These are phyloP conservation scores for Andrena minutula DNA, from an alignment of 2,888 invertebrate genomes.

Conservation along the genomic window DNA sequence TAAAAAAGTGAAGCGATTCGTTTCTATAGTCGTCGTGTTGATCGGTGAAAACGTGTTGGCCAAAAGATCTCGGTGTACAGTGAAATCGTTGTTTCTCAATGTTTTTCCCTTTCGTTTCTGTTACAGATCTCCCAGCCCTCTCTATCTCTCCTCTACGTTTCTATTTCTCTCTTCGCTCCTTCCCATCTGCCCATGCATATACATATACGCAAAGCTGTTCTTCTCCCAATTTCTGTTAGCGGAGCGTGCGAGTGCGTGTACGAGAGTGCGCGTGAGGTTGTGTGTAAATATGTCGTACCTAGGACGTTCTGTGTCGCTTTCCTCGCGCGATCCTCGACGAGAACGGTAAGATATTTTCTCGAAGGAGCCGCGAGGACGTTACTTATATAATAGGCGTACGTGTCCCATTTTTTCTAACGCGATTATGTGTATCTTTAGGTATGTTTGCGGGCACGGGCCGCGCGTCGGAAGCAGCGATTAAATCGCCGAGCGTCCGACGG, in stretches of 20 bases:
- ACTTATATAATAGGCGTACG: conserved; percentile 33
- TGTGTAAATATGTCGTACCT: conserved; percentile 65
- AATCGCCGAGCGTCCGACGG: neutral
- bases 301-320: conserved; percentile 52
- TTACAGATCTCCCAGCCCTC: neutral
- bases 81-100: conserved; percentile 73
- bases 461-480: conserved; percentile 9
- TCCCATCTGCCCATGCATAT: conserved; percentile 8
- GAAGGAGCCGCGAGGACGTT: conserved; percentile 32
- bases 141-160: neutral
- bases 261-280: conserved; percentile 46
- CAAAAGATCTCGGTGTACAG: conserved; percentile 83
- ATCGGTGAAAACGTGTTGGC: conserved; percentile 77
- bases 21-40: conserved; percentile 56
- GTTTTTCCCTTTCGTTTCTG: conserved; percentile 17
- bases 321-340: conserved; percentile 13
- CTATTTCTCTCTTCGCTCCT: conserved; percentile 8
- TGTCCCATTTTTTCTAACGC: conserved; percentile 18
- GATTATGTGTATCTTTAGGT: conserved; percentile 36
- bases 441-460: conserved; percentile 41
- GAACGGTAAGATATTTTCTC: neutral
- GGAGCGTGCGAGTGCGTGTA: conserved; percentile 40
- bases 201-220: conserved; percentile 10
- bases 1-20: conserved; percentile 27
- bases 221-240: neutral